Percentiles rank a stretch among this genome's conserved stretches.
phyloP scores from a whole-genome alignment of 64 coral and sea anemone species.

The Pachyseris speciosa region DNA sequence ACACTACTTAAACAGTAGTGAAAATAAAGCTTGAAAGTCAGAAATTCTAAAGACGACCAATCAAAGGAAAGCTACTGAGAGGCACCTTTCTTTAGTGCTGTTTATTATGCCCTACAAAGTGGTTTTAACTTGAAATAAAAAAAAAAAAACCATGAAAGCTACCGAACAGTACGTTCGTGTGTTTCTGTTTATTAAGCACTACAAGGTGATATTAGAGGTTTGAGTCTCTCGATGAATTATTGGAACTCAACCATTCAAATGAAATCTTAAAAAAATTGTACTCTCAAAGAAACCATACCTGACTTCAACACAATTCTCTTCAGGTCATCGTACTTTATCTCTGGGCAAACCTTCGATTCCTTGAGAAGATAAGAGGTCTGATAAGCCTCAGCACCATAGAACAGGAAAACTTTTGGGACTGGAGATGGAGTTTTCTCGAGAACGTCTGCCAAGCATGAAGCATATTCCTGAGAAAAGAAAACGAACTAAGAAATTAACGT shows the following conservation, averaged over 20 bases:
- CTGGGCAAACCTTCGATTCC: slow-evolving; percentile 17
- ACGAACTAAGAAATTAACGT: slow-evolving; percentile 7
- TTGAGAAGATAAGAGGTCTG: slow-evolving; percentile 35
- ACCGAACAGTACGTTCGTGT: neutral
- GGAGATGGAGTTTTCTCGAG: slow-evolving; percentile 42
- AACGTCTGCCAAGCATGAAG: neutral
- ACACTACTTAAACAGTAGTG: too few relatives aligned
- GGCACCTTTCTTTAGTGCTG: neutral
- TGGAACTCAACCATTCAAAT: neutral
- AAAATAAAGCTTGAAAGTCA: too few relatives aligned
- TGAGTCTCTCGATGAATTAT: too few relatives aligned
- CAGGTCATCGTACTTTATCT: slow-evolving; percentile 35
- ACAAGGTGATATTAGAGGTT: too few relatives aligned
- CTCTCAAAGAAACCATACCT: slow-evolving; percentile 5
- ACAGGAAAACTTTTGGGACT: slow-evolving; percentile 27
- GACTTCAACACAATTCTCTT: slow-evolving; percentile 24
- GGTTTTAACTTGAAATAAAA: neutral
- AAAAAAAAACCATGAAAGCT: neutral
- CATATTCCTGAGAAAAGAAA: slow-evolving; percentile 18
- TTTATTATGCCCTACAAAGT: neutral
- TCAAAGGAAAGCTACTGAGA: neutral
- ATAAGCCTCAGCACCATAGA: slow-evolving; percentile 19
- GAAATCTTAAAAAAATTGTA: neutral
- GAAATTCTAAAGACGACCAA: slow-evolving; percentile 1
- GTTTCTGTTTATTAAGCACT: neutral